Conservation (phyloP, 2,797 vertebrate genomes). For the Rhynchonycteris naso region DNA sequence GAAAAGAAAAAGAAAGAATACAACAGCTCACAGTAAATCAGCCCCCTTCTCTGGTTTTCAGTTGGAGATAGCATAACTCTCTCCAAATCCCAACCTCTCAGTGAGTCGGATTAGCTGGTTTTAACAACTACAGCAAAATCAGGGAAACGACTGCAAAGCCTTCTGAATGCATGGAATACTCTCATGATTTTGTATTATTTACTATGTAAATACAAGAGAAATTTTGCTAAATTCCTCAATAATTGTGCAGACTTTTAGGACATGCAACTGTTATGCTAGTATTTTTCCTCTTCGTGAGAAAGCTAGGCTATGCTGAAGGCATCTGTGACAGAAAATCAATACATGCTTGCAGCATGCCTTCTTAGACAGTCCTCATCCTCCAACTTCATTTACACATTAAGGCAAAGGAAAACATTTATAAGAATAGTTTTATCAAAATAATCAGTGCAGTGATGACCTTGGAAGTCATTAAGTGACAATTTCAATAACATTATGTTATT, state of each 20-base stretch:
- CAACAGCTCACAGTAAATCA: background rate
- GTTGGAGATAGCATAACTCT: accelerated
- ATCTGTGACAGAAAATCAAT: background rate
- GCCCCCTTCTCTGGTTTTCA: background rate
- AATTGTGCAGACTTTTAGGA: background rate
- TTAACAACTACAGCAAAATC: background rate
- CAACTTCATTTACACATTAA: background rate
- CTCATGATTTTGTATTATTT: background rate
- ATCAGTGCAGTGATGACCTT: background rate
- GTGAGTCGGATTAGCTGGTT: background rate
- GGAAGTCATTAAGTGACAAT: background rate
- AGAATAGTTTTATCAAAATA: background rate
- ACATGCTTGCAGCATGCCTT: background rate
- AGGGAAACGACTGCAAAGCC: background rate
- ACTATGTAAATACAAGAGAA: background rate
- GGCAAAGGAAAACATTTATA: background rate
- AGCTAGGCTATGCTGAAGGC: background rate
- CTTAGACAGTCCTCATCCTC: background rate
- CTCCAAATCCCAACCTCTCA: background rate
- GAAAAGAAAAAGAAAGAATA: background rate
- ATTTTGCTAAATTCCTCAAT: background rate
- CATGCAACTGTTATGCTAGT: background rate
- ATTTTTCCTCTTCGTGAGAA: background rate
- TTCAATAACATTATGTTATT: background rate
- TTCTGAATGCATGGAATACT: background rate